Evolutionary conservation across 30 jellyfish, hydroid and myxozoan species (phyloP).

Genomic region (Clytia hemisphaerica): DNA sequence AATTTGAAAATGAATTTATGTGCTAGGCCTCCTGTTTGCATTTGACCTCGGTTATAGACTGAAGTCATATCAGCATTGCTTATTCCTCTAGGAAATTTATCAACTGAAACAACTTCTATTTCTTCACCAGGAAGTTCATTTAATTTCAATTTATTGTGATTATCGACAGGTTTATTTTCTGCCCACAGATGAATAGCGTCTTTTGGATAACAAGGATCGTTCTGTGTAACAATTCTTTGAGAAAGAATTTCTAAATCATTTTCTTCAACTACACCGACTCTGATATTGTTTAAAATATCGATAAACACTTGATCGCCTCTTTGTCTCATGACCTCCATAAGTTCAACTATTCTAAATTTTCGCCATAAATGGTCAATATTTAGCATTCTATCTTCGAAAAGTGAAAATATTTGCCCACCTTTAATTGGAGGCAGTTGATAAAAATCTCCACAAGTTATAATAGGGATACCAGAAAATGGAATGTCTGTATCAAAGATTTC

Average conservation of each 20-base stretch:
- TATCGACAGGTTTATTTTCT: no score
- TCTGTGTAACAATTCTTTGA: background rate
- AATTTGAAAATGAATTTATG: no score
- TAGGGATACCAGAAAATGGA: conserved; percentile 9
- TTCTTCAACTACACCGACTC: background rate
- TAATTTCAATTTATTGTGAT: no score
- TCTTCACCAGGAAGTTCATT: no score
- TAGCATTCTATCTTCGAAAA: background rate
- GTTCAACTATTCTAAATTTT: background rate
- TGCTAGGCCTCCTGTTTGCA: no score
- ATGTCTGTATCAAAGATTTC: conserved; percentile 11
- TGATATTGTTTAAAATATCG: background rate
- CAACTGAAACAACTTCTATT: no score
- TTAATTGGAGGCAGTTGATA: conserved; percentile 9
- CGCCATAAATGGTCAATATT: background rate
- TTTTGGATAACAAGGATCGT: background rate
- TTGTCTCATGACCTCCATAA: background rate
- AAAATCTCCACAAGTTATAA: conserved; percentile 7
- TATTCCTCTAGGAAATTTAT: no score
- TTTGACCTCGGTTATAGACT: no score
- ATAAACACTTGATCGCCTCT: background rate
- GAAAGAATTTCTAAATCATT: background rate
- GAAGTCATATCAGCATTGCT: no score
- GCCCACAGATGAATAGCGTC: conserved; percentile 11
- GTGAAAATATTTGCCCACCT: background rate